A percentile compares a stretch with the other conserved stretches of the same genome.
Conservation (phyloP, 2,113 vertebrate genomes). For the Hippoglossus stenolepis region DNA sequence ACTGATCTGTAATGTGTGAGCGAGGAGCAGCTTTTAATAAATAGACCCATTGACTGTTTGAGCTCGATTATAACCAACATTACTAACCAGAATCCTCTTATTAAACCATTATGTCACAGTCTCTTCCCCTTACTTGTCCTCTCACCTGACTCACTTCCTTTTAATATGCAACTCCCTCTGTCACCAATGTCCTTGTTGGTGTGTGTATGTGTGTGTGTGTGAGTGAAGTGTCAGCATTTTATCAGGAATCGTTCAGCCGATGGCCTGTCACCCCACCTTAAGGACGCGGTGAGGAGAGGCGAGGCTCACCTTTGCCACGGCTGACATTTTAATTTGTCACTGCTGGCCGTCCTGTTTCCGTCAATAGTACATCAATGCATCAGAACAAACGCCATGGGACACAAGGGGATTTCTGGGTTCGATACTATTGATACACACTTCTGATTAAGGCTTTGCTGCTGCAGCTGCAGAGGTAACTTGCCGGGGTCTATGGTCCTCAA, state of each 20-base stretch:
- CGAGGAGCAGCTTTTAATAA: neutral
- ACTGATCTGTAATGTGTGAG: conserved; percentile 13
- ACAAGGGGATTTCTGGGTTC: conserved; percentile 65
- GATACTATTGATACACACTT: conserved; percentile 71
- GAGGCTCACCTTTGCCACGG: conserved; percentile 78
- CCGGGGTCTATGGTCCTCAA: neutral
- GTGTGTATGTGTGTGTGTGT: conserved; percentile 32
- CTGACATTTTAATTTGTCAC: conserved; percentile 85
- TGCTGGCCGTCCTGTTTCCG: conserved; percentile 64
- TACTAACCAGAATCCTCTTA: conserved; percentile 12
- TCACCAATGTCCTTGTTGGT: conserved; percentile 70
- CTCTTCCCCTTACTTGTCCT: conserved; percentile 35
- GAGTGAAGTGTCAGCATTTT: conserved; percentile 77
- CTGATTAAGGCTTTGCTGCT: conserved; percentile 69
- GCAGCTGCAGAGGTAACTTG: conserved; percentile 26
- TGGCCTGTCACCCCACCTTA: conserved; percentile 72
- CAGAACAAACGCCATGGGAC: conserved; percentile 70
- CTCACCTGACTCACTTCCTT: conserved; percentile 52
- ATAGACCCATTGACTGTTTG: neutral
- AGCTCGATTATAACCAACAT: conserved; percentile 12
- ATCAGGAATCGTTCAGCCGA: conserved; percentile 70
- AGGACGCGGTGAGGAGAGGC: conserved; percentile 59
- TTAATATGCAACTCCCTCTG: conserved; percentile 55
- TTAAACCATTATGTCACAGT: conserved; percentile 54
- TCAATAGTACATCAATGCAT: conserved; percentile 80